A percentile compares a stretch with the other conserved stretches of the same genome.
Conservation (phyloP, 2,797 vertebrate species). For the Aeoliscus strigatus region DNA sequence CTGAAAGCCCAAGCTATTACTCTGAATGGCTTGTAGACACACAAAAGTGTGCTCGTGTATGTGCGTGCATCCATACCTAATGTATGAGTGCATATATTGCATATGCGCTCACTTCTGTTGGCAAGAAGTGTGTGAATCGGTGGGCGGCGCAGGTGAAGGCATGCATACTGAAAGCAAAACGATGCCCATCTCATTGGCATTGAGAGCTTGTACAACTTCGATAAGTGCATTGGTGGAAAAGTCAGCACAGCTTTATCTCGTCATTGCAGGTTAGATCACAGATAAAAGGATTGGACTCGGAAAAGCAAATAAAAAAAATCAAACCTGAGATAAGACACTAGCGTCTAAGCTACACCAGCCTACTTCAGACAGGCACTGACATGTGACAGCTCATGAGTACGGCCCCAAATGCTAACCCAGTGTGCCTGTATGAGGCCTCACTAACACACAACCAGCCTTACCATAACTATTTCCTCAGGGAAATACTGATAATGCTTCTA, state of each 20-base stretch:
- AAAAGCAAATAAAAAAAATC: constrained; percentile 61
- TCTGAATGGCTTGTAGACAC: constrained; percentile 61
- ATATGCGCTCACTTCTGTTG: constrained; percentile 37
- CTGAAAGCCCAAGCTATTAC: constrained; percentile 67
- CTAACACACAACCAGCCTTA: constrained; percentile 27
- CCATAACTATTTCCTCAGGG: constrained; percentile 48
- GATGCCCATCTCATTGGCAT: constrained; percentile 68
- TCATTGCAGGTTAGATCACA: constrained; percentile 74
- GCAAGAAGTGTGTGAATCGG: constrained; percentile 38
- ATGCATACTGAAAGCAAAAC: constrained; percentile 67
- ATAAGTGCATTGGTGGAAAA: constrained; percentile 79
- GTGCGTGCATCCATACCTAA: constrained; percentile 18
- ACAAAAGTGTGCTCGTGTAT: constrained; percentile 45
- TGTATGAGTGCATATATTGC: constrained; percentile 16
- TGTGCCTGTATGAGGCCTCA: constrained; percentile 37
- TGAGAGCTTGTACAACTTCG: constrained; percentile 66
- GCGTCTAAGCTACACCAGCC: constrained; percentile 41
- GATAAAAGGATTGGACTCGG: constrained; percentile 69
- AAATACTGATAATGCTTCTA: constrained; percentile 43
- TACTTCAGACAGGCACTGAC: constrained; percentile 42
- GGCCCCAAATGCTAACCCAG: constrained; percentile 38
- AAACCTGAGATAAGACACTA: constrained; percentile 55
- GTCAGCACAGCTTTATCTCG: constrained; percentile 72
- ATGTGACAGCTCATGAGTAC: constrained; percentile 47
- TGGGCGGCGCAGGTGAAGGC: constrained; percentile 51